A percentile compares a stretch with the other conserved stretches of the same genome.
These are phyloP conservation scores for Eulemur coronatus DNA, from an alignment of 2,797 vertebrate genomes.

Conservation along the genomic window DNA sequence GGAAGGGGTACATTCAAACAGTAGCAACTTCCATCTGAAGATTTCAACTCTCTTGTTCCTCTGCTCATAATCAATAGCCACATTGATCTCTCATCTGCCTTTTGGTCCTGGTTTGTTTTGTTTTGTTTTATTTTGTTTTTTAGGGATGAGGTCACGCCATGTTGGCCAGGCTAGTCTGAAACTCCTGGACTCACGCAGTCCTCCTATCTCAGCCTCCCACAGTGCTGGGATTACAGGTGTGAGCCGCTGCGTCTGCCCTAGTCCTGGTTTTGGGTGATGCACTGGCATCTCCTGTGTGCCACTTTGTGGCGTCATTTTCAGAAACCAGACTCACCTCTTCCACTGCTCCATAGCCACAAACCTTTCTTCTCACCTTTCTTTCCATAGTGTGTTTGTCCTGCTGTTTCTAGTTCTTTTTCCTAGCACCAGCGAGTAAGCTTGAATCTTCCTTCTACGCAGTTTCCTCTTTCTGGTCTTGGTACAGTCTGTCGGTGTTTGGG, in stretches of 20 bases:
- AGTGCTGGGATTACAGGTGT: not conserved
- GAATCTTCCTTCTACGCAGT: not conserved
- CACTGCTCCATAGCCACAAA: not conserved
- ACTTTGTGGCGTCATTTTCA: not conserved
- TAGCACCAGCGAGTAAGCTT: not conserved
- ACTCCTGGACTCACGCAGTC: not conserved
- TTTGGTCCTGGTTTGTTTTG: not conserved
- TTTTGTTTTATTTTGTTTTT: not conserved
- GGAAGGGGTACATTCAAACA: not conserved
- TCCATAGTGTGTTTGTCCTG: not conserved
- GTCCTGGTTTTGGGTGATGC: not conserved
- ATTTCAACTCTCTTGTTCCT: not conserved
- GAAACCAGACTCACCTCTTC: not conserved
- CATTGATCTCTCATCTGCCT: not conserved
- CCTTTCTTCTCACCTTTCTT: not conserved
- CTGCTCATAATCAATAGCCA: not conserved
- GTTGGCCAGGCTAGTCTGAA: not conserved
- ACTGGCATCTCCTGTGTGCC: not conserved
- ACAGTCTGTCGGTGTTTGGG: not conserved
- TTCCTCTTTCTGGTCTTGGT: not conserved
- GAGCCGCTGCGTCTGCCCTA: not conserved
- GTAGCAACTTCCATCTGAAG: not conserved
- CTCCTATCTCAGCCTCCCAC: not conserved
- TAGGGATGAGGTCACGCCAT: not conserved
- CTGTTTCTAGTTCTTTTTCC: not conserved